Percentiles rank a stretch among this genome's conserved stretches.
Conservation (phyloP, 2,113 vertebrate genomes). For the Bufo bufo region DNA sequence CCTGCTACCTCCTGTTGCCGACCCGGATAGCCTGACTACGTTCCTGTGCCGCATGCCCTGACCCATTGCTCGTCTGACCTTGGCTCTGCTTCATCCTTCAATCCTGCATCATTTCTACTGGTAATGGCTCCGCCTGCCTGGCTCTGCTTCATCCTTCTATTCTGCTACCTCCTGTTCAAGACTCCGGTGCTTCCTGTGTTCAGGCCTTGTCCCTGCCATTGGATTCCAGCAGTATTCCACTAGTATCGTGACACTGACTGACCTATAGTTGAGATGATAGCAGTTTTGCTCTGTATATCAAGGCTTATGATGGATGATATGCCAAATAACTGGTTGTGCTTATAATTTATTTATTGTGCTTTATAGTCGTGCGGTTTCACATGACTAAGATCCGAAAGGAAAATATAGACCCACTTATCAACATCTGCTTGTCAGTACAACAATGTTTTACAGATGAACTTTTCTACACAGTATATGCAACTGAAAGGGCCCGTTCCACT, state of each 20-base stretch:
- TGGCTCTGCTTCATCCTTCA: no score
- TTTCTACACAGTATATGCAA: conserved; percentile 16
- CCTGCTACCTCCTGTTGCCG: no score
- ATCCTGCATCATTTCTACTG: no score
- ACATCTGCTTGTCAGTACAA: conserved; percentile 53
- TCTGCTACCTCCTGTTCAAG: no score
- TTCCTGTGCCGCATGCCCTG: no score
- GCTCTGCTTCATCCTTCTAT: no score
- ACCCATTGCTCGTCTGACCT: no score
- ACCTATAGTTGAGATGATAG: not conserved
- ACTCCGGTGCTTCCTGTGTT: no score
- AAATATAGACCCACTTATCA: conserved; percentile 37
- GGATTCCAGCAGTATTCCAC: no score
- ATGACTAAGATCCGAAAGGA: conserved; percentile 6
- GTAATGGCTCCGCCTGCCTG: no score
- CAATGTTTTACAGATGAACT: conserved; percentile 39
- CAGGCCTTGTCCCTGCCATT: no score
- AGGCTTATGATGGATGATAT: conserved; percentile 11
- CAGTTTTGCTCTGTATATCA: not conserved
- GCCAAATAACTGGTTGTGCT: conserved; percentile 21
- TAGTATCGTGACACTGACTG: not conserved
- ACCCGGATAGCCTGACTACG: no score
- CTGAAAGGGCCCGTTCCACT: conserved; percentile 38
- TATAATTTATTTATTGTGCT: conserved; percentile 32
- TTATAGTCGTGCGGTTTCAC: conserved; percentile 25